These are phyloP conservation scores for Eumerus sabulonum DNA, from an alignment of 2,888 invertebrate genomes.

Conservation along the genomic window DNA sequence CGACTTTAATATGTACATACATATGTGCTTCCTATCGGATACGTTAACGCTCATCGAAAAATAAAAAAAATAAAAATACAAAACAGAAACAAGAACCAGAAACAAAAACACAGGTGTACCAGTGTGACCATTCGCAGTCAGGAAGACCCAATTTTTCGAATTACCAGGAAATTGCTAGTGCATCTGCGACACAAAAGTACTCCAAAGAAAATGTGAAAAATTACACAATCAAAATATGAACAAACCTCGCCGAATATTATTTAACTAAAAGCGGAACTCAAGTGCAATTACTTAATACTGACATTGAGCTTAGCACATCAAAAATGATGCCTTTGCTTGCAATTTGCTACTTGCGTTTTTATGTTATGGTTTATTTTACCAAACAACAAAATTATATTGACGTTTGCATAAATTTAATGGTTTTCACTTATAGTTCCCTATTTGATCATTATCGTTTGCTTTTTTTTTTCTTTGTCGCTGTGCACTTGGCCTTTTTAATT, in stretches of 20 bases:
- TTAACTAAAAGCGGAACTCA: conserved; percentile 67
- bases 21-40: conserved; percentile 35
- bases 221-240: conserved; percentile 24
- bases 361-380: conserved; percentile 35
- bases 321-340: conserved; percentile 52
- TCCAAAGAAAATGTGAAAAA: conserved; percentile 12
- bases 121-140: not conserved
- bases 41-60: conserved; percentile 1
- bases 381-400: conserved; percentile 37
- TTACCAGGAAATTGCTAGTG: conserved; percentile 48
- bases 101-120: conserved; percentile 50
- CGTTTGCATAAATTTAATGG: conserved; percentile 56
- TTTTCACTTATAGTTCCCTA: conserved; percentile 50
- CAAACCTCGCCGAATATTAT: conserved; percentile 54
- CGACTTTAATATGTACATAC: conserved; percentile 49
- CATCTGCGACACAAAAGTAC: conserved; percentile 31
- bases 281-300: conserved; percentile 64
- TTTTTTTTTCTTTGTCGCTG: conserved; percentile 15
- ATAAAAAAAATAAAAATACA: not conserved
- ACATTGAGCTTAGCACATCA: conserved; percentile 35
- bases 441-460: conserved; percentile 33
- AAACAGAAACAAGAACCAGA: conserved; percentile 23
- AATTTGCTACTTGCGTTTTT: conserved; percentile 19
- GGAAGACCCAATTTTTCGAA: conserved; percentile 53
- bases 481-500: conserved; percentile 68